Evolutionary conservation across 1,140 invertebrate species (phyloP).

Genomic region (Camponotus pennsylvanicus): DNA sequence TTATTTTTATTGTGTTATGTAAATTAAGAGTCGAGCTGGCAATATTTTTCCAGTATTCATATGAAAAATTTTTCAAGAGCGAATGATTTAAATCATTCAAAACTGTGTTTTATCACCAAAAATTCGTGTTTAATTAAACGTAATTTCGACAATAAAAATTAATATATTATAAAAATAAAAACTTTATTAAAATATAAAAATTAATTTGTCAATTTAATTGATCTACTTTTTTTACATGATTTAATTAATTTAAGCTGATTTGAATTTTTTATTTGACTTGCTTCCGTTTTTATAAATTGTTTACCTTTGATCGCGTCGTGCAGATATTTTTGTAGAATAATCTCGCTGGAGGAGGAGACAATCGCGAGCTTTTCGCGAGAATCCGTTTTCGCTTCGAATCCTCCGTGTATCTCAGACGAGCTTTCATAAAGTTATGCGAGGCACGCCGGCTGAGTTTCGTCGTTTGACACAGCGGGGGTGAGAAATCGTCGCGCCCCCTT

Average conservation of each 20-base stretch:
- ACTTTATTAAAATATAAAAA: no score
- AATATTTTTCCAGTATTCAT: not conserved
- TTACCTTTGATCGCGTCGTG: not conserved
- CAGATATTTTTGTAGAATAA: not conserved
- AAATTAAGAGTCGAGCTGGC: not conserved
- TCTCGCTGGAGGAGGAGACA: not conserved
- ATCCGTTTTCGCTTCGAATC: constrained; percentile 14
- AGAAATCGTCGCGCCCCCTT: no score
- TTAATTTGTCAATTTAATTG: not conserved
- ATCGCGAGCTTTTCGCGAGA: constrained; percentile 6
- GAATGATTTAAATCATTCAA: not conserved
- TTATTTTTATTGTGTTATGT: not conserved
- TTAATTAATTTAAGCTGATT: not conserved
- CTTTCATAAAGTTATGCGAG: constrained; percentile 50
- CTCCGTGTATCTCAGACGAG: constrained; percentile 2
- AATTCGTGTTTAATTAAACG: not conserved
- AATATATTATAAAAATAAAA: no score
- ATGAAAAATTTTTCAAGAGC: not conserved
- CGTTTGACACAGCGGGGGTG: not conserved
- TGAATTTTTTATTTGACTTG: no score
- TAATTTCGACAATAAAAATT: not conserved
- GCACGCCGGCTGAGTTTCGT: constrained; percentile 21
- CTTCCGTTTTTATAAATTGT: not conserved
- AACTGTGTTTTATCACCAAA: not conserved
- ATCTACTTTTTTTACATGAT: not conserved